Conservation (phyloP, 1,140 invertebrate genomes). For the Penaeus vannamei region DNA sequence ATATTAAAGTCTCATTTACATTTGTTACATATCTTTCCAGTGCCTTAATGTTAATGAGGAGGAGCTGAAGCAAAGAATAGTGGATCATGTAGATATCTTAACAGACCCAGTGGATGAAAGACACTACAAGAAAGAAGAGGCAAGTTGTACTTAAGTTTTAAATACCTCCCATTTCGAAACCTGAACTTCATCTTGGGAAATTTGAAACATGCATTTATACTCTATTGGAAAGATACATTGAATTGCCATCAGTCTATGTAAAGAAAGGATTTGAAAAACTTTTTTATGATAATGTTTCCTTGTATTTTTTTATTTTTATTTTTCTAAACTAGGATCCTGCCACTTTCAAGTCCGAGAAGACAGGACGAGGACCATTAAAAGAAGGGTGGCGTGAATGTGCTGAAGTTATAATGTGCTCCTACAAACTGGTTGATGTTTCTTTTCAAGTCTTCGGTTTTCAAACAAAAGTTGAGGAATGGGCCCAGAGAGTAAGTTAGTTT, state of each 20-base stretch:
- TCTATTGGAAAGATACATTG: too few species aligned
- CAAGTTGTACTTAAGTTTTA: conserved; percentile 67
- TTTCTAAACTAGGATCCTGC: conserved; percentile 77
- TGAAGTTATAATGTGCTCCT: conserved; percentile 93
- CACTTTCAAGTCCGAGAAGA: conserved; percentile 87
- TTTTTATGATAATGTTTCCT: conserved; percentile 3
- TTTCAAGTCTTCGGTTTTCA: conserved; percentile 95
- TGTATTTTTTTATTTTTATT: conserved; percentile 52
- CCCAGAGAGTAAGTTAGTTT: conserved; percentile 80
- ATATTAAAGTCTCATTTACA: background rate
- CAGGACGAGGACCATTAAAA: conserved; percentile 84
- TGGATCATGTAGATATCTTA: conserved; percentile 90
- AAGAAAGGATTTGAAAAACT: too few species aligned
- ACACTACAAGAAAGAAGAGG: conserved; percentile 91
- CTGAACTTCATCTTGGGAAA: too few species aligned
- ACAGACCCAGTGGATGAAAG: conserved; percentile 88
- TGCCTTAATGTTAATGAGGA: conserved; percentile 81
- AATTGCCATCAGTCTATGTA: too few species aligned
- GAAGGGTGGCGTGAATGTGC: conserved; percentile 85
- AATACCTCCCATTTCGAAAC: background rate
- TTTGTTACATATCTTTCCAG: conserved; percentile 74
- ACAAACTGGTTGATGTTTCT: conserved; percentile 88
- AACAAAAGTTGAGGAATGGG: conserved; percentile 89
- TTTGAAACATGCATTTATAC: too few species aligned
- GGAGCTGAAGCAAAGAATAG: conserved; percentile 78